phyloP scores from a whole-genome alignment of 2,797 vertebrate species.

The Platalea minor region DNA sequence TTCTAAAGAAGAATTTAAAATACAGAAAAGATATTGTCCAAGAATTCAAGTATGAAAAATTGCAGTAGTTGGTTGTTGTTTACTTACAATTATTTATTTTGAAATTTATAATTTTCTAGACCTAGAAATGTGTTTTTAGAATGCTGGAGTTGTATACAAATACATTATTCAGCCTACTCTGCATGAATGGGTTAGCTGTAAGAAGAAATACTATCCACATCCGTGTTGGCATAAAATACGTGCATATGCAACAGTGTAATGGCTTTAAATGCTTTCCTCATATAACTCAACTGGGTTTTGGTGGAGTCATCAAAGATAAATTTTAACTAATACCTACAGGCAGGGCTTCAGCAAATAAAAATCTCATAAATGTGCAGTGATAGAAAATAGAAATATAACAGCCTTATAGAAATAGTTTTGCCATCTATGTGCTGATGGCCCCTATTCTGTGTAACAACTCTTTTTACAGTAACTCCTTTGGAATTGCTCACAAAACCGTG shows the following conservation, averaged over 20 bases:
- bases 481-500: background rate
- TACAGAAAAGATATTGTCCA: background rate
- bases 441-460: background rate
- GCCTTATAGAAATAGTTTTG: background rate
- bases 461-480: background rate
- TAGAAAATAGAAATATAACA: background rate
- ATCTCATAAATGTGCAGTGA: background rate
- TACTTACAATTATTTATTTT: background rate
- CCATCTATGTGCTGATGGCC: background rate
- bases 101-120: background rate
- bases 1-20: background rate
- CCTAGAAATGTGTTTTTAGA: background rate
- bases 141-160: background rate
- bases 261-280: background rate
- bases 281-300: background rate
- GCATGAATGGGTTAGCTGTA: background rate
- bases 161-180: background rate
- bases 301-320: background rate
- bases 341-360: background rate
- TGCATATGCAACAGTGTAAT: background rate
- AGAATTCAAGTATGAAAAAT: background rate
- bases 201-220: background rate
- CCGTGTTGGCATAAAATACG: background rate
- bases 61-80: background rate
- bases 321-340: background rate